Evolutionary conservation across 2,888 invertebrate genomes (phyloP), one percentile per base, ranked within the genome.

Genomic region (Anarsia innoxiella): DNA sequence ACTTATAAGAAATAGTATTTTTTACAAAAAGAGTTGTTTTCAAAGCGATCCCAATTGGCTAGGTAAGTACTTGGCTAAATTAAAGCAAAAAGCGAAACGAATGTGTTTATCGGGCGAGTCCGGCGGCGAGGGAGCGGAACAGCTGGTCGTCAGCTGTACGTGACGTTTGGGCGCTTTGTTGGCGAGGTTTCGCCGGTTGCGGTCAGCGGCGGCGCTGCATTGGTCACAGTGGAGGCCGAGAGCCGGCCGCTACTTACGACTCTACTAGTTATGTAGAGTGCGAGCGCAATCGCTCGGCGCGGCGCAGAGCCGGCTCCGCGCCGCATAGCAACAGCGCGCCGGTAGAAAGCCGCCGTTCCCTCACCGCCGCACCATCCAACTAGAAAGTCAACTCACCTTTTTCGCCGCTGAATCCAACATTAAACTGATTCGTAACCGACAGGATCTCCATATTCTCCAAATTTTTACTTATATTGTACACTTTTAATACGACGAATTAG

Each of bases 381-480:
- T 79, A 82, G 82, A 82, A 83, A 82, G 82, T 74, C 49, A 60
- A 72, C 88, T 87, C 78, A 91, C 91, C 91, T 90, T 90, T 90
- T 71, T 89, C 88, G 80, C 88, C 89, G 80, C 88, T 90, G 86
- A 92, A 92, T 86, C 90, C 90, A 72, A 91, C 91, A 77, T 88
- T 89, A 78, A 90, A 89, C 83, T 89, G 89, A 86, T 88, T 92
- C 76, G 90, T 89, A 73, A 91, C 90, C 74, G 91, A 89, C 75
- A 93, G 88, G 79, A 93, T 90, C 88, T 93, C 93, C 93, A 93
- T 93, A 75, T 88, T 89, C 65, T 84, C 79, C 80, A 80, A 80
- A 80, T 83, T 70, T 72, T 85, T 79, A 80, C 83, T 83, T 80
- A 82, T 82, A 76, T 82, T 83, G 84, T 83, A 82, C 85, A 86